A percentile compares a stretch with the other conserved stretches of the same genome.
Conservation (phyloP, 2,888 invertebrate species). For the Parnassius mnemosyne region DNA sequence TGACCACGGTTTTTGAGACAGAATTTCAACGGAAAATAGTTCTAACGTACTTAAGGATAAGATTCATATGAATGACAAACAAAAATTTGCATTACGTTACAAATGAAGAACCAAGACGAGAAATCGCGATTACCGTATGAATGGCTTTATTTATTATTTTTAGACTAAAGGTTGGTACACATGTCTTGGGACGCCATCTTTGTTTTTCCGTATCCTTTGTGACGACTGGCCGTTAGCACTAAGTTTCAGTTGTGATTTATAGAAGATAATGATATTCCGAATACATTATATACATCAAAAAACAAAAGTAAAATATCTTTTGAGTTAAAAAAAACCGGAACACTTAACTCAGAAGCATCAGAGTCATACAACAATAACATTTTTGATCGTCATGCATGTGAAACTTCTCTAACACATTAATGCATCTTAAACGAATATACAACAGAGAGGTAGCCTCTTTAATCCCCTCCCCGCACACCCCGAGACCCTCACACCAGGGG, state of each 20-base stretch:
- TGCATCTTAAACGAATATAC: slow-evolving; percentile 35
- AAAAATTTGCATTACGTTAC: slow-evolving; percentile 34
- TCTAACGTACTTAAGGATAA: slow-evolving; percentile 23
- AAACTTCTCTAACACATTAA: slow-evolving; percentile 34
- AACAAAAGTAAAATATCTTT: no score
- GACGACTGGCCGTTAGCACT: no score
- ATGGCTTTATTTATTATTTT: slow-evolving; percentile 61
- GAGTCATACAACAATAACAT: neutral
- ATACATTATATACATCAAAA: no score
- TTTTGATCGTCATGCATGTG: slow-evolving; percentile 13
- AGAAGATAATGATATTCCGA: no score
- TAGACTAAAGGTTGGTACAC: slow-evolving; percentile 40
- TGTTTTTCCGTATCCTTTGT: no score
- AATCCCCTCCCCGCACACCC: slow-evolving; percentile 29
- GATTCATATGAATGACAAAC: slow-evolving; percentile 11
- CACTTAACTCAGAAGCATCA: no score
- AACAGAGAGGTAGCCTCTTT: slow-evolving; percentile 34
- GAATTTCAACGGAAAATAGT: slow-evolving; percentile 9
- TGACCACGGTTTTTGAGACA: slow-evolving; percentile 14
- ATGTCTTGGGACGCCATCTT: slow-evolving; percentile 29
- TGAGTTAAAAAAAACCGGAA: no score
- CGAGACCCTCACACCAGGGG: slow-evolving; percentile 53
- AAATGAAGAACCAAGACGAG: slow-evolving; percentile 39
- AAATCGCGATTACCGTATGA: slow-evolving; percentile 51
- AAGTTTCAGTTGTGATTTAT: no score